These are phyloP conservation scores for Zosterops hypoxanthus DNA, from an alignment of 2,113 vertebrate species.

Conservation along the genomic window DNA sequence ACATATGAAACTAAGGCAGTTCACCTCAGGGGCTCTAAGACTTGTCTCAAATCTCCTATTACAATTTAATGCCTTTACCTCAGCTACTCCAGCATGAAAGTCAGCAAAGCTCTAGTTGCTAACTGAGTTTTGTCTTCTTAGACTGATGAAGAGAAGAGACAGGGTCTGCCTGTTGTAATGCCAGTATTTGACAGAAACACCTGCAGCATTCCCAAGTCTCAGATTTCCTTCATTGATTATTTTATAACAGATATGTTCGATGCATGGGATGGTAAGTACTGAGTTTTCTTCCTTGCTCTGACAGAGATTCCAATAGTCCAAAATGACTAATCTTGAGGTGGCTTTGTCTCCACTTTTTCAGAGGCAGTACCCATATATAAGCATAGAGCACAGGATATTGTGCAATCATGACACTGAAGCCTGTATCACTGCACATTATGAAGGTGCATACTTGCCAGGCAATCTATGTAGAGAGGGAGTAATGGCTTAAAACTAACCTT, in stretches of 20 bases:
- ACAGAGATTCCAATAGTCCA: background rate
- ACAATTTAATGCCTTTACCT: background rate
- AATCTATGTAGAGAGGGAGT: background rate
- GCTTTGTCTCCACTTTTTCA: background rate
- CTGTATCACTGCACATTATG: background rate
- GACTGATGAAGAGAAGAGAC: slow-evolving; percentile 96
- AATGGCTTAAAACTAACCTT: background rate
- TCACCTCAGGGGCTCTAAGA: background rate
- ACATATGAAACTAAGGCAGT: background rate
- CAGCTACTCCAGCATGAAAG: background rate
- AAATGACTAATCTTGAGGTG: background rate
- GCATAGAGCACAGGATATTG: background rate
- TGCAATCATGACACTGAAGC: background rate
- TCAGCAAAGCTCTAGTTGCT: background rate
- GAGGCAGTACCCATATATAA: background rate
- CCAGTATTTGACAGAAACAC: slow-evolving; percentile 95
- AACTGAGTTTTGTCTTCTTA: slow-evolving; percentile 69
- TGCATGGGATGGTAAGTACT: slow-evolving; percentile 91
- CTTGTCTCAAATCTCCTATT: background rate
- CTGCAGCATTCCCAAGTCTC: slow-evolving; percentile 96
- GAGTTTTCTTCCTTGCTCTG: background rate
- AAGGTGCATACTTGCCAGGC: background rate
- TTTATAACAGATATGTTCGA: slow-evolving; percentile 98
- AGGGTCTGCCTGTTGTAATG: slow-evolving; percentile 95
- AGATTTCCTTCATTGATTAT: slow-evolving; percentile 98